phyloP scores from a whole-genome alignment of 1,140 invertebrate genomes.

The Brachionus rotundiformis region DNA sequence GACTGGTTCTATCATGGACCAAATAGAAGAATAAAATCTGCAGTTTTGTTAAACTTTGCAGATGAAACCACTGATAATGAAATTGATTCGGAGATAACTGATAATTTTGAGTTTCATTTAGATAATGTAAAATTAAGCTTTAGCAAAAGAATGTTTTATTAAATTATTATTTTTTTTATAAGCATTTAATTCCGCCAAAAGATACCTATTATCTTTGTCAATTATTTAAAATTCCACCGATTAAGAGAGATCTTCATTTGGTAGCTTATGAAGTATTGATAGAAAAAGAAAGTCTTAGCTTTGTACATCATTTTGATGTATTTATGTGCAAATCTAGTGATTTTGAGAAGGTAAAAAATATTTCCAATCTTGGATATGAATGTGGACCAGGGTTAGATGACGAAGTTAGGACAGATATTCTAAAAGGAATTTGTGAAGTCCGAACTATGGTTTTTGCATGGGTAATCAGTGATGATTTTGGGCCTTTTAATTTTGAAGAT shows the following conservation, averaged over 20 bases:
- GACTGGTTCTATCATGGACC: constrained; percentile 37
- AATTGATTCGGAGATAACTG: not conserved
- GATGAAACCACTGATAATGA: not conserved
- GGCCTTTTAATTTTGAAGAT: not conserved
- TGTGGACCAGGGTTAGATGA: constrained; percentile 9
- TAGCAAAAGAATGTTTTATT: too few relatives aligned
- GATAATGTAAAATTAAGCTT: constrained; percentile 31
- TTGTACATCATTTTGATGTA: constrained; percentile 40
- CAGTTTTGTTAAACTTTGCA: constrained; percentile 15
- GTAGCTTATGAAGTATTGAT: constrained; percentile 17
- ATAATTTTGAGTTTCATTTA: not conserved
- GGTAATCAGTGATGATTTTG: not conserved
- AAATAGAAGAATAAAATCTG: constrained; percentile 1
- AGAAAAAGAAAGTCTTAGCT: not conserved
- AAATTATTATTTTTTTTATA: constrained; percentile 21
- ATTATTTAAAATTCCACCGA: not conserved
- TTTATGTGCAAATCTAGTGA: not conserved
- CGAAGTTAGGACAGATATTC: not conserved
- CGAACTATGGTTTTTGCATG: constrained; percentile 1
- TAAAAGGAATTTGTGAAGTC: not conserved
- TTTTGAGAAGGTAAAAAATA: not conserved
- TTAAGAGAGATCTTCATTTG: constrained; percentile 21
- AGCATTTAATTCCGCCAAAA: constrained; percentile 17
- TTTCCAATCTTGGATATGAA: not conserved
- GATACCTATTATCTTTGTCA: constrained; percentile 37